Base-by-base conservation (phyloP, 2,797 vertebrate genomes). In the Cyclopterus lumpus region DNA sequence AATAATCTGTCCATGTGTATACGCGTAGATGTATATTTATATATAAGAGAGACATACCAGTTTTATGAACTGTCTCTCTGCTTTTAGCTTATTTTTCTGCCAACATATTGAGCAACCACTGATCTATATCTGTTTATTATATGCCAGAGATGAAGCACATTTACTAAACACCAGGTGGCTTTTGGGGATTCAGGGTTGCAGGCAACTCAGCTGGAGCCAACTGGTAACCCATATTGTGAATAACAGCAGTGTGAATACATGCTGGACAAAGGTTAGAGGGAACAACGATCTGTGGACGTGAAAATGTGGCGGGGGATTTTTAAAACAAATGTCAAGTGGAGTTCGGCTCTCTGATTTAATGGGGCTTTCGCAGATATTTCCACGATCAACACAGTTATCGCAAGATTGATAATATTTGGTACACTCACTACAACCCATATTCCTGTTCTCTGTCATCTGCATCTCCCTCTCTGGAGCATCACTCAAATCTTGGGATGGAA, bases 101-200 rank as follows among this genome's bases (percentile, higher is more conserved):
- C 73, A 85, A 82, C 89, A 89, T 84, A 91, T 86, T 77, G 77
- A 71, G 73, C 79, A 78, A 88, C 49, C 79, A 82, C 79, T 90
- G 89, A 88, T 88, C 77, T 88, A 90, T 69, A 89, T 91, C 75
- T 73, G 86, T 83, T 90, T 86, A 90, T 85, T 62, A 84, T 84
- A 81, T 86, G 77, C 80, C 86, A 83, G 67, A 89, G 88, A 85
- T 57, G 61, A 75, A 86, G 74, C 83, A 86, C 84, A 86, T 91
- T 91, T 90, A 83, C 67, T 46, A 83, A 71, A 75, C 42, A 75
- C 73, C 78, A 83, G 80, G 91, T 90, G 73, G 78, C 76, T 86
- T 82, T 76, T 75, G 79, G 70, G 79, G 81, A 57, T 78, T 87
- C 67, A 69, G 75, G 79, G 71, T 76, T 80, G 82, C 71, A 86